A percentile compares a stretch with the other conserved stretches of the same genome.
Evolutionary conservation across 2,113 vertebrate genomes (phyloP).

Genomic region (Tragelaphus strepsiceros): DNA sequence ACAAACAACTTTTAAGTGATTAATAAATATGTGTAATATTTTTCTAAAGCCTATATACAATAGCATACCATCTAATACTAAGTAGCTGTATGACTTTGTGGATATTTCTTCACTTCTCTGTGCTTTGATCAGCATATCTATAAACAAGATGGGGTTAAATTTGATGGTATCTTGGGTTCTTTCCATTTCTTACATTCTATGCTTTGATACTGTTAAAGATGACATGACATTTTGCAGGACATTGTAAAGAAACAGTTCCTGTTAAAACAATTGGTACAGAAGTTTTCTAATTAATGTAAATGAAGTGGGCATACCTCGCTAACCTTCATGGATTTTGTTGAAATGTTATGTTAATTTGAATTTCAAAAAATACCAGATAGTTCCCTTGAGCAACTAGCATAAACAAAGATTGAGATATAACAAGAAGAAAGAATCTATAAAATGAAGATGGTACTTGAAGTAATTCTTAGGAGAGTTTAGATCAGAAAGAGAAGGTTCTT

Average conservation of each 20-base stretch:
- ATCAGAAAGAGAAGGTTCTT: conserved; percentile 1
- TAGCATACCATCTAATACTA: not conserved
- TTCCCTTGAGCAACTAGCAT: conserved; percentile 1
- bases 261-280: not conserved
- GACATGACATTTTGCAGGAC: conserved; percentile 21
- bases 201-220: not conserved
- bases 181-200: not conserved
- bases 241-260: not conserved
- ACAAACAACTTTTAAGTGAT: not conserved
- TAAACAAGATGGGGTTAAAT: not conserved
- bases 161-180: not conserved
- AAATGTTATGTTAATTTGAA: conserved; percentile 25
- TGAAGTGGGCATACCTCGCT: not conserved
- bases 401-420: conserved; percentile 21
- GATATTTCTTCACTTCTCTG: not conserved
- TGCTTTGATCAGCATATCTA: not conserved
- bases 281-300: conserved; percentile 28
- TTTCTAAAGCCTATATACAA: not conserved
- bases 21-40: conserved; percentile 6
- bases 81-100: not conserved
- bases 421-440: not conserved
- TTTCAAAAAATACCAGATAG: not conserved
- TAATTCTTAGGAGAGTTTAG: conserved; percentile 17
- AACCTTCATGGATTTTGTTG: not conserved
- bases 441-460: not conserved